These are phyloP conservation scores for Allobates femoralis DNA, from an alignment of 2,797 vertebrate genomes.

Conservation along the genomic window DNA sequence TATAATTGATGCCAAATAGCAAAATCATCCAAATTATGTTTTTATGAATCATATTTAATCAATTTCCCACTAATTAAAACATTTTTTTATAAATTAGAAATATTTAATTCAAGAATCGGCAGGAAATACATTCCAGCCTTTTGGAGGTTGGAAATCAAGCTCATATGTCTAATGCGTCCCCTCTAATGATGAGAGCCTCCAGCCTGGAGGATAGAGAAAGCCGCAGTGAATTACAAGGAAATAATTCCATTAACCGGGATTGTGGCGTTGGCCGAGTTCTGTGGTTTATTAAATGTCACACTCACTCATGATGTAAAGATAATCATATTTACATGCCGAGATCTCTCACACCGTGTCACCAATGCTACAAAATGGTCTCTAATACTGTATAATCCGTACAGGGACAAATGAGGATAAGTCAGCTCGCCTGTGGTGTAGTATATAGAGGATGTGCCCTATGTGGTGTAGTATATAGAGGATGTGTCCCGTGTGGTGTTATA, in stretches of 20 bases:
- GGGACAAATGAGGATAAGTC: neutral
- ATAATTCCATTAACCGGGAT: slow-evolving; percentile 47
- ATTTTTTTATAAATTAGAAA: too few species aligned
- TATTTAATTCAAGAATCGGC: neutral
- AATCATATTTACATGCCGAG: slow-evolving; percentile 3
- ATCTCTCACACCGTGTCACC: neutral
- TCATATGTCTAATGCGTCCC: neutral
- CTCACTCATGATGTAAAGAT: slow-evolving; percentile 38
- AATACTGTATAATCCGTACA: neutral
- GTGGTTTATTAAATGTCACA: slow-evolving; percentile 51
- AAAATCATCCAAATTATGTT: too few species aligned
- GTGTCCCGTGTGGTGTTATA: neutral
- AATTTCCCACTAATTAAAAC: too few species aligned
- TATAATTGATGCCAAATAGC: too few species aligned
- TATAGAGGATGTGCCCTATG: neutral
- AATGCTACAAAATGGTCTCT: neutral
- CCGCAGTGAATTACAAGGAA: slow-evolving; percentile 42
- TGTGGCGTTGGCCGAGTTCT: slow-evolving; percentile 23
- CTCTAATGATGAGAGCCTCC: neutral
- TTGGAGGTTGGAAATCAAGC: neutral
- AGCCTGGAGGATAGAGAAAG: slow-evolving; percentile 28
- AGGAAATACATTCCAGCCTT: neutral
- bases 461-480: neutral
- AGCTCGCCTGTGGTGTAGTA: neutral
- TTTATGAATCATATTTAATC: too few species aligned